Conservation (phyloP, 2,797 vertebrate genomes). For the Cuculus canorus region DNA sequence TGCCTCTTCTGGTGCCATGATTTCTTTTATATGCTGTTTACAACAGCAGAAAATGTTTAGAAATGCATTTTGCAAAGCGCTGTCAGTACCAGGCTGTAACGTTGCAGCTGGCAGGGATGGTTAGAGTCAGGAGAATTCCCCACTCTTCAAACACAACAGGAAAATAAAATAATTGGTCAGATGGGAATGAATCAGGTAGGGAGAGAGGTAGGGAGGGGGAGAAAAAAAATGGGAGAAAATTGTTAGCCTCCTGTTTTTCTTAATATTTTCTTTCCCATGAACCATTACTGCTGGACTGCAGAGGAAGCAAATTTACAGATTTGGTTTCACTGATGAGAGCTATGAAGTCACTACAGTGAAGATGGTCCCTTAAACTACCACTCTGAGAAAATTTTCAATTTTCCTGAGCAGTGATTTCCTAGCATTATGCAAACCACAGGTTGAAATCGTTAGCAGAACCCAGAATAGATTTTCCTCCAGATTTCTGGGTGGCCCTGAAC, state of each 20-base stretch:
- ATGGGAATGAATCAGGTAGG: background rate
- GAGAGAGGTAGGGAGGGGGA: too few relatives aligned
- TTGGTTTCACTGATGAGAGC: background rate
- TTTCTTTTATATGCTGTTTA: background rate
- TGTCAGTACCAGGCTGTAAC: background rate
- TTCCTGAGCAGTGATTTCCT: background rate
- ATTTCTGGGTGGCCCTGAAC: background rate
- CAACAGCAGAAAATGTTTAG: background rate
- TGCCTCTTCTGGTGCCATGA: background rate
- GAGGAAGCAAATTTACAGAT: background rate
- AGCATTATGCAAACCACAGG: background rate
- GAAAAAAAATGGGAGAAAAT: background rate
- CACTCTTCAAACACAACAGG: background rate
- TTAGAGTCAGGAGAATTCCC: background rate
- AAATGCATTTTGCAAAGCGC: background rate
- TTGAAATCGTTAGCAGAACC: background rate
- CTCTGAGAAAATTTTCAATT: background rate
- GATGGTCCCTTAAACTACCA: background rate
- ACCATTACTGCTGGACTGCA: background rate
- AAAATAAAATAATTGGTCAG: background rate
- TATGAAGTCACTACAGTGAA: background rate
- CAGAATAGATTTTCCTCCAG: background rate
- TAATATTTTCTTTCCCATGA: background rate
- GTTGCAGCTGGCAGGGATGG: background rate
- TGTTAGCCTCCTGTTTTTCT: background rate